phyloP scores from a whole-genome alignment of 2,797 vertebrate genomes.

The Enteromius fasciolatus region DNA sequence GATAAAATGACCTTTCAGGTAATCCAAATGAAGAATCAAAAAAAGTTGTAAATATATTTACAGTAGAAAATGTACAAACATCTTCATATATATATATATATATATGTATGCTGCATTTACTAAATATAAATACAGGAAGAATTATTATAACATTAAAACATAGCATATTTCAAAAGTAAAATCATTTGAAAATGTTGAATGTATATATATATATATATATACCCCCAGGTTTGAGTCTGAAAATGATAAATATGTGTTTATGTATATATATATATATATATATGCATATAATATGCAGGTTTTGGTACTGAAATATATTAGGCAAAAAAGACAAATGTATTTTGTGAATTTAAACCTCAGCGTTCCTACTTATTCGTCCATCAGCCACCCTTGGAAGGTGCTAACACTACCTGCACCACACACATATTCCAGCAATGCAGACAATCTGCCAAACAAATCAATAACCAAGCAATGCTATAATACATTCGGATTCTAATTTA shows the following conservation, averaged over 20 bases:
- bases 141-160: too few species aligned
- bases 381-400: conserved; percentile 37
- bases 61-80: too few species aligned
- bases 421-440: conserved; percentile 1
- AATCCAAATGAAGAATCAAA: too few species aligned
- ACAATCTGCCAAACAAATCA: background rate
- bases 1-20: too few species aligned
- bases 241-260: background rate
- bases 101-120: too few species aligned
- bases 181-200: too few species aligned
- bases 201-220: background rate
- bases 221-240: too few species aligned
- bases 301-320: background rate
- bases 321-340: background rate
- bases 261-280: background rate
- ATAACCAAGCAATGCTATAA: background rate
- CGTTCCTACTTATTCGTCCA: conserved; percentile 51
- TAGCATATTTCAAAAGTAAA: too few species aligned
- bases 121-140: too few species aligned
- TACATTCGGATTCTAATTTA: background rate
- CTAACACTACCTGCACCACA: background rate
- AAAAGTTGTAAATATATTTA: too few species aligned
- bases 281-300: background rate
- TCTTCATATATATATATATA: too few species aligned
- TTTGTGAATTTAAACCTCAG: background rate